Conservation (phyloP, 2,888 invertebrate species). For the Eulithis prunata region DNA sequence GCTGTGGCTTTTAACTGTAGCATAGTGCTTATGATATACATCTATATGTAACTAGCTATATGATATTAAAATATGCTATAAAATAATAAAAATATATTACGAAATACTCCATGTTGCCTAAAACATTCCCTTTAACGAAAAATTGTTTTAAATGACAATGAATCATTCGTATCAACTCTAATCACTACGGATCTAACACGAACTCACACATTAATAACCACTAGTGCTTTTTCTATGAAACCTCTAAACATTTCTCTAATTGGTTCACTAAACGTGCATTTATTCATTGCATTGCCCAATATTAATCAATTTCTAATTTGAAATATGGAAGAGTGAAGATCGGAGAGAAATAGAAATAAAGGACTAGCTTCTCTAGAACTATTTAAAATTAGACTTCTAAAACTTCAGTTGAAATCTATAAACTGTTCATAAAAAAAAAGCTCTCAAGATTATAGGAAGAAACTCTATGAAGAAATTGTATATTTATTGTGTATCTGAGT, state of each 20-base stretch:
- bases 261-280: slow-evolving; percentile 76
- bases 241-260: slow-evolving; percentile 64
- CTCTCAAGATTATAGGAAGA: slow-evolving; percentile 32
- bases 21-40: slow-evolving; percentile 51
- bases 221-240: slow-evolving; percentile 70
- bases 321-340: slow-evolving; percentile 84
- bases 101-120: slow-evolving; percentile 72
- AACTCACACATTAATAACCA: slow-evolving; percentile 68
- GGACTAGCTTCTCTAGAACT: slow-evolving; percentile 66
- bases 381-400: slow-evolving; percentile 56
- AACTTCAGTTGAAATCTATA: slow-evolving; percentile 35
- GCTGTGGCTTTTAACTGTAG: slow-evolving; percentile 46
- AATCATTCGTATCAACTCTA: slow-evolving; percentile 53
- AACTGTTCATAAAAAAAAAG: slow-evolving; percentile 34
- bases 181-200: slow-evolving; percentile 64
- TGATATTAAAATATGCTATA: slow-evolving; percentile 44
- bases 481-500: slow-evolving; percentile 56
- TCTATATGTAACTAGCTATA: slow-evolving; percentile 44
- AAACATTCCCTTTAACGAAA: slow-evolving; percentile 71
- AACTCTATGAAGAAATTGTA: slow-evolving; percentile 44
- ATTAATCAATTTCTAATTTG: slow-evolving; percentile 60
- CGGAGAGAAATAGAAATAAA: slow-evolving; percentile 62
- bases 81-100: slow-evolving; percentile 51
- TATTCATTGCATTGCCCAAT: slow-evolving; percentile 57
- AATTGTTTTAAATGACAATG: slow-evolving; percentile 34